Evolutionary conservation across 2,113 vertebrate genomes (phyloP).

Genomic region (Psittacus erithacus): DNA sequence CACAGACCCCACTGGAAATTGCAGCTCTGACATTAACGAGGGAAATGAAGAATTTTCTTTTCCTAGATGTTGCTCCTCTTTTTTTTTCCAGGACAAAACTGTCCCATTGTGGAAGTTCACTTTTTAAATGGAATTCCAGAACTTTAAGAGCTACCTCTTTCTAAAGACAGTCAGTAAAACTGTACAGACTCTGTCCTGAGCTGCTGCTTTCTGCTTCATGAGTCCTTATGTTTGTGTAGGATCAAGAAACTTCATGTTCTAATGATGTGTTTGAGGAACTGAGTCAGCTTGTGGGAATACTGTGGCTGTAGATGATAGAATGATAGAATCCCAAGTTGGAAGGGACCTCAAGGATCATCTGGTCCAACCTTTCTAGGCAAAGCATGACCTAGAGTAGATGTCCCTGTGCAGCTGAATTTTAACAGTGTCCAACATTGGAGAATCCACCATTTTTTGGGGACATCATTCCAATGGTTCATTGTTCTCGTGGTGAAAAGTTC

Average conservation of each 20-base stretch:
- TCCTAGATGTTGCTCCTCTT: neutral
- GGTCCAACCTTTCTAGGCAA: neutral
- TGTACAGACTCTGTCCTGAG: neutral
- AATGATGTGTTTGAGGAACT: fast-evolving
- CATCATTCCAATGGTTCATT: neutral
- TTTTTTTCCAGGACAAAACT: neutral
- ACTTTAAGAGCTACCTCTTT: neutral
- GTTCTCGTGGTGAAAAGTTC: neutral
- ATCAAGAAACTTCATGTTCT: neutral
- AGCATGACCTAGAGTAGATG: neutral
- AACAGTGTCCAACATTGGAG: neutral
- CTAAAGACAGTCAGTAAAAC: neutral
- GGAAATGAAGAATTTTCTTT: constrained; percentile 18
- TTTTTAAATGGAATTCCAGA: neutral
- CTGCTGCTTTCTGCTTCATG: neutral
- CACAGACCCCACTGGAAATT: constrained; percentile 31
- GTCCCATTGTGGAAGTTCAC: neutral
- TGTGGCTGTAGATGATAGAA: neutral
- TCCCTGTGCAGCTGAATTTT: neutral
- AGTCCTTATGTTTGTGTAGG: neutral
- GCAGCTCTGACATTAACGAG: neutral
- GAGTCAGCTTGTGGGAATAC: neutral
- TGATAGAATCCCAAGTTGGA: neutral
- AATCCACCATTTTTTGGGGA: neutral
- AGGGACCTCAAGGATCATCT: neutral